Conservation (phyloP, 1,140 invertebrate species). For the Brachionus plicatilis region DNA sequence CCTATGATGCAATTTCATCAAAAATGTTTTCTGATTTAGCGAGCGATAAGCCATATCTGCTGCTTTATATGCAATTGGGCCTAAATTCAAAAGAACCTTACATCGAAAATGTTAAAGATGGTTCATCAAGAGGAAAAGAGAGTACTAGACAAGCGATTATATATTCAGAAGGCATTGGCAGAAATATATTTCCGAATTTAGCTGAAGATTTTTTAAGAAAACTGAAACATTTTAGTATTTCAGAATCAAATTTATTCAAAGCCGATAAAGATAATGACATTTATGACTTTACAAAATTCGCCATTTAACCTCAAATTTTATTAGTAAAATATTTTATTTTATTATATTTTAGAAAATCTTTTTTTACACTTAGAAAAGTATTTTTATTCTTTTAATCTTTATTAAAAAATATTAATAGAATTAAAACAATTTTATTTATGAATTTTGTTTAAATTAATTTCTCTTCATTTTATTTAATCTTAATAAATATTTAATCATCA, state of each 20-base stretch:
- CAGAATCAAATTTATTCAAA: background rate
- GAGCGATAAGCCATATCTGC: background rate
- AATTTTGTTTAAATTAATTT: background rate
- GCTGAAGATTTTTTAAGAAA: background rate
- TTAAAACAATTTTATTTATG: background rate
- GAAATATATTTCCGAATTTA: background rate
- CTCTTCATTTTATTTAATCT: background rate
- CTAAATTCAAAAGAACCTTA: background rate
- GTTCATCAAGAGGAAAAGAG: background rate
- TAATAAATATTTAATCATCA: background rate
- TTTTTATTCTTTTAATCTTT: background rate
- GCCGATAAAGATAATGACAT: background rate
- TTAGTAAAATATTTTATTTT: background rate
- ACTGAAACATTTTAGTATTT: background rate
- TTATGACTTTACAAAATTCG: background rate
- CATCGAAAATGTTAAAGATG: background rate
- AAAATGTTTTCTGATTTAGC: background rate
- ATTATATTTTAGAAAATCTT: no score
- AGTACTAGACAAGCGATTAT: background rate
- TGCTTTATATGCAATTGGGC: constrained; percentile 10
- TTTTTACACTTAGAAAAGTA: background rate
- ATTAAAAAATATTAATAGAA: background rate
- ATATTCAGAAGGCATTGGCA: background rate
- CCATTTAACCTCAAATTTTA: background rate
- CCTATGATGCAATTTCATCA: no score